These are phyloP conservation scores for Manis javanica DNA, from an alignment of 2,797 vertebrate genomes.

Conservation along the genomic window DNA sequence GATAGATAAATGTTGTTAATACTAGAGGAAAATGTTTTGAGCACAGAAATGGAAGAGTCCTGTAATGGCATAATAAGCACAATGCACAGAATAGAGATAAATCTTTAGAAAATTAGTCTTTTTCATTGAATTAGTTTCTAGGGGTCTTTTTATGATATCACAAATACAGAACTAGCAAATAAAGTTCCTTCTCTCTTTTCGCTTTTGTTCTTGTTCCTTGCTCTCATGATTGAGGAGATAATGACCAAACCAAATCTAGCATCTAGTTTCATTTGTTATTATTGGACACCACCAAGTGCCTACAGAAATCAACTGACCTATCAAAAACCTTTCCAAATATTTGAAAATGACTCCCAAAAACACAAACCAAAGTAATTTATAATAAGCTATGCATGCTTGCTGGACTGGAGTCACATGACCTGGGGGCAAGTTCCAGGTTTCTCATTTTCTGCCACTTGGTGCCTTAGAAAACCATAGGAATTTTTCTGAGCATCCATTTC, in stretches of 20 bases:
- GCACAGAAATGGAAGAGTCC: constrained; percentile 58
- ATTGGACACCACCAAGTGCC: not conserved
- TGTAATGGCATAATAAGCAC: constrained; percentile 73
- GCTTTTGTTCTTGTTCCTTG: constrained; percentile 49
- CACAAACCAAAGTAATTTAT: not conserved
- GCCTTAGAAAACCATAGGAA: not conserved
- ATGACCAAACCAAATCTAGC: not conserved
- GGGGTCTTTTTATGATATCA: constrained; percentile 64
- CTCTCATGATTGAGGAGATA: not conserved
- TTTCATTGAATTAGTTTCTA: constrained; percentile 70
- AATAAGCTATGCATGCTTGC: not conserved
- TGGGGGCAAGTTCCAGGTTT: not conserved
- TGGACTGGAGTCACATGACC: not conserved
- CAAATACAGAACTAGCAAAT: constrained; percentile 66
- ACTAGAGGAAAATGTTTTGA: constrained; percentile 69
- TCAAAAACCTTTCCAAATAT: constrained; percentile 2
- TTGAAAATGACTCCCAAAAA: not conserved
- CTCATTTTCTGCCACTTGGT: constrained; percentile 8
- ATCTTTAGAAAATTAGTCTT: constrained; percentile 73
- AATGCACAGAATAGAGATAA: constrained; percentile 71
- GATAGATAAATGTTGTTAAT: constrained; percentile 81
- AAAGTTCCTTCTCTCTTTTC: constrained; percentile 43
- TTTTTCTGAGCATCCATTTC: constrained; percentile 7
- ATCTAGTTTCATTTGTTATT: constrained; percentile 44
- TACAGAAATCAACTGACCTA: constrained; percentile 3